These are phyloP conservation scores for Scopus umbretta DNA, from an alignment of 2,113 vertebrate species.

Conservation along the genomic window DNA sequence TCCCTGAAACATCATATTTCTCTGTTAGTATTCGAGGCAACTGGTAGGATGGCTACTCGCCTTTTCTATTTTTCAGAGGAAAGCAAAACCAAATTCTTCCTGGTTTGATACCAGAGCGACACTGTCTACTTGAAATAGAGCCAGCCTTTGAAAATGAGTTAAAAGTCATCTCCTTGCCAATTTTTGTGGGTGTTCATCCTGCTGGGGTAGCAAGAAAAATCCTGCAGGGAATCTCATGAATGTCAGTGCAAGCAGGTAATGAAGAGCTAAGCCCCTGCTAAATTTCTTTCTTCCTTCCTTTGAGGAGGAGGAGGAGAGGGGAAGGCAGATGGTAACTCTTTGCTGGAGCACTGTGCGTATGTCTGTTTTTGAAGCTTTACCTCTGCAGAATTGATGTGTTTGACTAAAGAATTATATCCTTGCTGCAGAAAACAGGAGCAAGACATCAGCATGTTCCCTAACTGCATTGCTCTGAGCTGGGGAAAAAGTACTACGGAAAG, in stretches of 20 bases:
- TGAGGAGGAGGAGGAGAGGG: conserved; percentile 52
- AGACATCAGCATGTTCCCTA: background rate
- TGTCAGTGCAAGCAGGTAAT: conserved; percentile 56
- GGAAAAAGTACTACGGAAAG: background rate
- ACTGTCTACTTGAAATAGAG: conserved; percentile 36
- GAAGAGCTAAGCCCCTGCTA: conserved; percentile 37
- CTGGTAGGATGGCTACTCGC: conserved; percentile 22
- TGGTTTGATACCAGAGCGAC: conserved; percentile 44
- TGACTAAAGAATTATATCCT: conserved; percentile 16
- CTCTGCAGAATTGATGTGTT: conserved; percentile 20
- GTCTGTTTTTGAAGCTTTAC: conserved; percentile 46
- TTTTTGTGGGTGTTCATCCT: conserved; percentile 66
- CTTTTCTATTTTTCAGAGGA: conserved; percentile 10
- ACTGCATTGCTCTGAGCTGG: background rate
- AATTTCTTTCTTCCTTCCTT: conserved; percentile 52
- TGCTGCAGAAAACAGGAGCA: conserved; percentile 39
- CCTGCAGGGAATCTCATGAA: conserved; percentile 56
- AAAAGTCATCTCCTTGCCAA: conserved; percentile 59
- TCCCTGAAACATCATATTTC: background rate
- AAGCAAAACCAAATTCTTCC: background rate
- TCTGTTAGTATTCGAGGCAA: background rate
- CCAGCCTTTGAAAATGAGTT: conserved; percentile 51
- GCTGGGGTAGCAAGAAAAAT: conserved; percentile 54
- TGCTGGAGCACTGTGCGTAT: background rate
- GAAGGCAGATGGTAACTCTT: conserved; percentile 53